Base-by-base conservation (phyloP, 2,113 vertebrate genomes). In the Heterotilapia buettikoferi region DNA sequence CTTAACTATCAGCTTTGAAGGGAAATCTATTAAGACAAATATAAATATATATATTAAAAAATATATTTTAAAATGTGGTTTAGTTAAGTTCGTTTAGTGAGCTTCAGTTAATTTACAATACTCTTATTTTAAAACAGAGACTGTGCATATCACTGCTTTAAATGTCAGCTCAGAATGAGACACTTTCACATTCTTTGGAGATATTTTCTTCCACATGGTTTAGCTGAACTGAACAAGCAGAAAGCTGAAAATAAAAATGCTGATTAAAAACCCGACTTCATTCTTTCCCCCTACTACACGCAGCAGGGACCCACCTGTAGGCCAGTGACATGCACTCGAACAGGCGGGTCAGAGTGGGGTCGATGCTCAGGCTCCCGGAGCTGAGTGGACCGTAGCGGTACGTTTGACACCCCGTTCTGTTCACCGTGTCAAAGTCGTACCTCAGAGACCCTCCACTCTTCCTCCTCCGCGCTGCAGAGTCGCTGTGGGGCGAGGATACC, bases 281-380 rank as follows among this genome's bases (percentile, higher is more conserved):
- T 82, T 11, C 26, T 63, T 33, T 6, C 9, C 4, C 16, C 38
- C 8, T 7, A 11, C 11, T 3, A 12, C 19, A 5, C 10, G 19
- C 61, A 9, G 16, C 24, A 19, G 29, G 24, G 52, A 90, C 93
- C 95, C 96, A 99, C 99, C 98, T 99, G 97, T 98, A 99, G 54
- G 98, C 99, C 95, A 99, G 95, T 80, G 98, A 99, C 98, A 99
- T 98, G 96, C 98, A 99, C 96, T 99, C 98, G 43, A 99, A 99
- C 90, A 99, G 97, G 50, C 97, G 96, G 12, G 97, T 99, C 86
- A 99, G 97, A 12, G 98, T 98, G 0, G 97, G 98, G 94, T 99
- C 98, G 56, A 99, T 99, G 96, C 96, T 98, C 57, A 98, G 96
- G n/a, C 97, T 97, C 24, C 96, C 96, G 90, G 96, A 95, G 83